A percentile compares a stretch with the other conserved stretches of the same genome.
phyloP scores from a whole-genome alignment of 2,888 invertebrate species.

The Oligia fasciuncula region DNA sequence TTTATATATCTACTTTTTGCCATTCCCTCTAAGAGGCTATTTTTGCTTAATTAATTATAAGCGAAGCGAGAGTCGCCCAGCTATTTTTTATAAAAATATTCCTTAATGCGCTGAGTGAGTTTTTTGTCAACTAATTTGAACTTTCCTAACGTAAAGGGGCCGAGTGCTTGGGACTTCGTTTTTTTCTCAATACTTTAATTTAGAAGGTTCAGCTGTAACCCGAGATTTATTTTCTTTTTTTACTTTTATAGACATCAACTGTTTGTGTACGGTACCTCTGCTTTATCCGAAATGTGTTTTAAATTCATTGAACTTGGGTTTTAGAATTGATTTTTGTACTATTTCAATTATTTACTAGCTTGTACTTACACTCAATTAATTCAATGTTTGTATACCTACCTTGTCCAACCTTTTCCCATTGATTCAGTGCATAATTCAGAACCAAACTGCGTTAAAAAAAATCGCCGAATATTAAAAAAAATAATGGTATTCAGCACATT shows the following conservation, averaged over 20 bases:
- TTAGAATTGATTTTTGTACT: neutral
- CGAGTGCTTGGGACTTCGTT: slow-evolving; percentile 16
- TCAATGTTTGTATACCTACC: too few species aligned
- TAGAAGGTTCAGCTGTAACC: slow-evolving; percentile 17
- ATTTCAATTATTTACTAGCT: neutral
- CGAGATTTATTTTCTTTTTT: slow-evolving; percentile 33
- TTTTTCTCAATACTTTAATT: slow-evolving; percentile 25
- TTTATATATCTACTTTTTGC: neutral
- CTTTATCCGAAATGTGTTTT: slow-evolving; percentile 6
- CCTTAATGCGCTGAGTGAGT: slow-evolving; percentile 26
- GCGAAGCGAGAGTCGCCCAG: neutral
- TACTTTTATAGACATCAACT: neutral
- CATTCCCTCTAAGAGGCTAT: neutral
- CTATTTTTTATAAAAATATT: slow-evolving; percentile 18
- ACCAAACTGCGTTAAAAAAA: too few species aligned
- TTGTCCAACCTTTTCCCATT: too few species aligned
- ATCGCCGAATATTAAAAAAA: too few species aligned
- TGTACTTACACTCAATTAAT: neutral
- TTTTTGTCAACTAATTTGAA: slow-evolving; percentile 47
- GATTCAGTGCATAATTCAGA: too few species aligned
- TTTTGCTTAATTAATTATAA: neutral
- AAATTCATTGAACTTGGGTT: neutral
- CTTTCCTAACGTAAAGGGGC: neutral
- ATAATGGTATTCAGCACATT: too few species aligned
- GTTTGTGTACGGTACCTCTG: slow-evolving; percentile 7